Evolutionary conservation across 1,140 invertebrate species (phyloP), one percentile per base, ranked within the genome.

Genomic region (Heliconius melpomene): DNA sequence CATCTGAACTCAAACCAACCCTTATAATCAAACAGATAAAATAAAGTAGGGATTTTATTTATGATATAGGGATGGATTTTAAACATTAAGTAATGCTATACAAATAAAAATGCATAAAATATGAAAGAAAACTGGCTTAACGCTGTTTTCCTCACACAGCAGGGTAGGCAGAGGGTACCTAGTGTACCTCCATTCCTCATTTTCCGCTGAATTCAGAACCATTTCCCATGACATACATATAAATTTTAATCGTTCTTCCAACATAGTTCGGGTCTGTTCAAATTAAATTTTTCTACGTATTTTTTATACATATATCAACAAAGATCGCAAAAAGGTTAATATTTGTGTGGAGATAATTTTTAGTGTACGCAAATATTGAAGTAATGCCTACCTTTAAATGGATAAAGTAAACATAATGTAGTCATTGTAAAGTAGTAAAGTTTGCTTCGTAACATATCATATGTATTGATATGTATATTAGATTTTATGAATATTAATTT

Each of bases 301-400:
- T 29, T 66, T n/a, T 66, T 66, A 29, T 26, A 13, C 50, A 20
- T 66, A 8, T 66, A 66, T 16, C 60, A 66, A 66, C 60, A 66
- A 66, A 26, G 20, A 29, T 66, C 60, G 26, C 60, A 16, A 29
- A 66, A 29, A 66, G 6, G 26, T 66, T 66, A 66, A 66, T 66
- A 66, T 66, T 66, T 66, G 60, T 66, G 2, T 66, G 60, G 60
- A 66, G 60, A 66, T 66, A 66, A 29, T 5, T 66, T 29, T 29
- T 66, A 29, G 26, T 66, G 60, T 66, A 66, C 13, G 3, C 60
- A 66, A 66, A 66, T 66, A 66, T 66, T 66, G 9, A 66, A 66
- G 6, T 66, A 66, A 66, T 66, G 23, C 60, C 60, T 26, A 66
- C 60, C 0, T 66, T 66, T 13, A 66, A 66, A 29, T 66, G 60